These are phyloP conservation scores for Omphaloscelis lunosa DNA, from an alignment of 2,888 invertebrate genomes.

Conservation along the genomic window DNA sequence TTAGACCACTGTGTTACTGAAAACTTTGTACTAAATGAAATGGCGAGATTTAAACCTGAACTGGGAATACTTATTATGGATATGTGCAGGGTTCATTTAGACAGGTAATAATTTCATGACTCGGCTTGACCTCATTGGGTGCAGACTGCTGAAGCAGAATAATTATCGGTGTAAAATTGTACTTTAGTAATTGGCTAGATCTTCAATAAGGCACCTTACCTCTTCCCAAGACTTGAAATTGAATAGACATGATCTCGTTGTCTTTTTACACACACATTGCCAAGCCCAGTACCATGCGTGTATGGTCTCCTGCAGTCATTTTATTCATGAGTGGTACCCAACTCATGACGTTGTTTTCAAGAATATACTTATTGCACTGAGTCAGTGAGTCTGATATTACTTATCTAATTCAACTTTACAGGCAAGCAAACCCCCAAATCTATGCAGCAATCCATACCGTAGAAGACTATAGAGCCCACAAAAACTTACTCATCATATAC, in stretches of 20 bases:
- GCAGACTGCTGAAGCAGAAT: background rate
- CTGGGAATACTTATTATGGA: slow-evolving; percentile 89
- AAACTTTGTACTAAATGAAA: slow-evolving; percentile 84
- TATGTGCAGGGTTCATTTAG: slow-evolving; percentile 89
- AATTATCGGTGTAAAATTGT: background rate
- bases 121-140: background rate
- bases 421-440: slow-evolving; percentile 78
- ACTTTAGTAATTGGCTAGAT: background rate
- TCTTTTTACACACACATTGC: background rate
- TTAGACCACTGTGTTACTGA: slow-evolving; percentile 86
- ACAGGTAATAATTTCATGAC: slow-evolving; percentile 75
- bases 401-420: slow-evolving; percentile 66
- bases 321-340: background rate
- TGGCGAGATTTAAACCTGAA: slow-evolving; percentile 84
- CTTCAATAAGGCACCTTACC: background rate
- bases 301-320: background rate
- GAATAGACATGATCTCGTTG: background rate
- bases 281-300: background rate
- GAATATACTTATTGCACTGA: background rate
- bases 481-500: slow-evolving; percentile 84
- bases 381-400: background rate
- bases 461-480: slow-evolving; percentile 82
- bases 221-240: background rate
- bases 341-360: background rate
- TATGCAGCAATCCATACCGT: slow-evolving; percentile 75